Conservation (phyloP, 2,888 invertebrate genomes). For the Gastracanthus pulcherrimus region DNA sequence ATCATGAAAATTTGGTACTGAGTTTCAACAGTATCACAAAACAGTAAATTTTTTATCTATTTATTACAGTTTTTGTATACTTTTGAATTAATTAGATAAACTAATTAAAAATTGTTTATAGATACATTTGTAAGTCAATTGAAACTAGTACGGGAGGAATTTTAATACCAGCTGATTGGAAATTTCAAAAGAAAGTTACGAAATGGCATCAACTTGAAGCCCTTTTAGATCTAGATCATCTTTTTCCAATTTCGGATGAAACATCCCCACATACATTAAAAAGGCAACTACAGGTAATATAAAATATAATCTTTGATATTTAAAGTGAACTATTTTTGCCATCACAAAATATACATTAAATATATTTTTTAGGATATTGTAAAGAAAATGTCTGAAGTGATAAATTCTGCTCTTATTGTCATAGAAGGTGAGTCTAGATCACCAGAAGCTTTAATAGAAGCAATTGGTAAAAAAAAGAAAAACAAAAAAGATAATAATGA, state of each 20-base stretch:
- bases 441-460: slow-evolving; percentile 82
- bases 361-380: slow-evolving; percentile 80
- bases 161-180: slow-evolving; percentile 87
- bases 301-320: background rate
- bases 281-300: slow-evolving; percentile 83
- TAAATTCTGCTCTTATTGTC: slow-evolving; percentile 84
- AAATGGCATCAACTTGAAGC: slow-evolving; percentile 89
- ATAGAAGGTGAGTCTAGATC: slow-evolving; percentile 86
- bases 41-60: slow-evolving; percentile 74
- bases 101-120: slow-evolving; percentile 62
- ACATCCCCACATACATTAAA: slow-evolving; percentile 82
- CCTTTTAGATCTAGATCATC: slow-evolving; percentile 86
- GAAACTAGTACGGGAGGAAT: slow-evolving; percentile 78
- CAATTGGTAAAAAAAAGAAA: slow-evolving; percentile 82
- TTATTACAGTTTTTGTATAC: background rate
- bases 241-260: slow-evolving; percentile 84
- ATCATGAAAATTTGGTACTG: slow-evolving; percentile 83
- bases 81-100: background rate
- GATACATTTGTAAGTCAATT: slow-evolving; percentile 83
- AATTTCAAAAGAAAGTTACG: slow-evolving; percentile 84
- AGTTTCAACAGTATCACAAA: slow-evolving; percentile 78
- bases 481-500: slow-evolving; percentile 76
- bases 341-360: background rate
- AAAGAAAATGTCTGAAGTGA: slow-evolving; percentile 80
- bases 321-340: too few species aligned